Evolutionary conservation across 2,888 invertebrate genomes (phyloP).

Genomic region (Chaetogeoica ovagalla): DNA sequence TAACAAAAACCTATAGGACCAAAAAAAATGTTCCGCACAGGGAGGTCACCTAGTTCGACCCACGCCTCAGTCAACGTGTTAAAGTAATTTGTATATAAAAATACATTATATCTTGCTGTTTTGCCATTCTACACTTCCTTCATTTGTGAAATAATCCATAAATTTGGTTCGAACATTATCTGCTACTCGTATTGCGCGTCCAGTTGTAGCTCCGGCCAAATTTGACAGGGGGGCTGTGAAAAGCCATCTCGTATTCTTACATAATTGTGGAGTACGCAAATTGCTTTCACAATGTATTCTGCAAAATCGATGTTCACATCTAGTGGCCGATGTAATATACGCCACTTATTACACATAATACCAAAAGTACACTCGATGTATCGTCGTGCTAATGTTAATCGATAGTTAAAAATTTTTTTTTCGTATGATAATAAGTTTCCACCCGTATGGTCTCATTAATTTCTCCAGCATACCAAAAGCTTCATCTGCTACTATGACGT

Average conservation of each 20-base stretch:
- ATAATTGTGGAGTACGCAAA: constrained; percentile 2
- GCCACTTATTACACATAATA: constrained; percentile 4
- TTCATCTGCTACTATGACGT: constrained; percentile 17
- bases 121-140: constrained; percentile 17
- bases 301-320: constrained; percentile 10
- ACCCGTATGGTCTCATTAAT: constrained; percentile 1
- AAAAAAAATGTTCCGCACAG: no score
- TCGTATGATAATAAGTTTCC: constrained; percentile 1
- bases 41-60: no score
- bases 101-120: constrained; percentile 9
- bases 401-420: constrained; percentile 10
- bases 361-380: constrained; percentile 7
- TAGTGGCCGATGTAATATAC: constrained; percentile 14
- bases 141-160: constrained; percentile 11
- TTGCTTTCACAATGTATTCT: constrained; percentile 18
- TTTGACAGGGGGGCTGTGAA: constrained; percentile 3
- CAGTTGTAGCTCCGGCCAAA: constrained; percentile 5
- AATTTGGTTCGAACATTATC: constrained; percentile 9
- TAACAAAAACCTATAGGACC: no score
- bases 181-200: constrained; percentile 9
- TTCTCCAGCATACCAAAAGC: constrained; percentile 16
- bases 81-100: no score
- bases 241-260: constrained; percentile 5
- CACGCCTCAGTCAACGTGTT: no score
- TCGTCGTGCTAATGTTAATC: neutral